Base-by-base conservation (phyloP, 2,888 invertebrate species). In the Scelioninae gen. 1 region DNA sequence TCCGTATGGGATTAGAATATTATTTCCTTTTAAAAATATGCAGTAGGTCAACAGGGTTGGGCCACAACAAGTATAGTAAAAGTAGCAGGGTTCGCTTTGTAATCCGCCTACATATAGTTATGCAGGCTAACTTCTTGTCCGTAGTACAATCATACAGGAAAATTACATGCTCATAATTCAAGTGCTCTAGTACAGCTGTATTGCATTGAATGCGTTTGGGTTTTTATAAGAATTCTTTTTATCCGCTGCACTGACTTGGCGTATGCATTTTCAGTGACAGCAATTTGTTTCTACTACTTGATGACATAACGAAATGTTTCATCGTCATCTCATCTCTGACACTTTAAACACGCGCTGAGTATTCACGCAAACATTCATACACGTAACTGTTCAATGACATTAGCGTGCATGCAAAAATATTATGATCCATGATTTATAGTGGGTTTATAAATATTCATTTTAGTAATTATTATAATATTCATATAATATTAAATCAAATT, bases 121-220 rank as follows among this genome's bases (percentile, higher is more conserved):
- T 58, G 51, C 78, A 65, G 71, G 56, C 38, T 40, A 38, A 51
- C 32, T 45, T 51, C 31, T 43, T 34, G 32, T 60, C 53, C 10
- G 9, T 55, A 65, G 8, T 62, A 65, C 71, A 49, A 62, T 74
- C 16, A 56, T 16, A 56, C n/a, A 43, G 47, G 43, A 60, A 63
- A 68, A 74, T 38, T 34, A 60, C 49, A 62, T 71, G 79, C 63
- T 76, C 75, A 82, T 83, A 82, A 86, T 84, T 82, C 84, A 82
- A 84, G 81, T 76, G 84, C 77, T 85, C 80, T 68, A 83, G 82
- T 82, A 66, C 82, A 84, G 86, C 86, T 88, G 83, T 87, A n/a
- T n/a, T n/a, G n/a, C n/a, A 89, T 89, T 84, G 87, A 89, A 89
- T 88, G 85, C 85, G 88, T 88, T 88, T 88, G 49, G 45, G 65